phyloP scores from a whole-genome alignment of 2,113 vertebrate species.

The Nycticryphes semicollaris region DNA sequence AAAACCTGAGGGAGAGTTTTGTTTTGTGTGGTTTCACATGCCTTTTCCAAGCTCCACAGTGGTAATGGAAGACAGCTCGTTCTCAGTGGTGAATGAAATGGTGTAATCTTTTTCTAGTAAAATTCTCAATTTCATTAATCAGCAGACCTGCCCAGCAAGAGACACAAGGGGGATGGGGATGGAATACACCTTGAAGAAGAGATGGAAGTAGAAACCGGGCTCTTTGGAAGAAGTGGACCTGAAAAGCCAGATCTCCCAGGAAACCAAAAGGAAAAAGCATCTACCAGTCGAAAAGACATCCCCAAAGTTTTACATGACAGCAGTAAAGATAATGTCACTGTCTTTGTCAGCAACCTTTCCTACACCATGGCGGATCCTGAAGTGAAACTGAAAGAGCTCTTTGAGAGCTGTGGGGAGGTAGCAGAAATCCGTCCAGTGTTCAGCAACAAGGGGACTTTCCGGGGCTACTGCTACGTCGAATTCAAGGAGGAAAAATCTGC shows the following conservation, averaged over 20 bases:
- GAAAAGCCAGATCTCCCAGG: conserved; percentile 9
- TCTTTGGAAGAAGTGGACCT: conserved; percentile 69
- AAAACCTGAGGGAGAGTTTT: not conserved
- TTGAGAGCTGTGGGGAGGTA: conserved; percentile 86
- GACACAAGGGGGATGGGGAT: conserved; percentile 74
- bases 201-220: conserved; percentile 76
- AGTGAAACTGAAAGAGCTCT: conserved; percentile 79
- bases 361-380: conserved; percentile 88
- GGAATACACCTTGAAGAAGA: conserved; percentile 30
- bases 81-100: not conserved
- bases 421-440: conserved; percentile 84
- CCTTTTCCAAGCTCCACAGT: rapidly evolving
- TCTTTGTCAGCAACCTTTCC: conserved; percentile 95
- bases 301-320: conserved; percentile 79
- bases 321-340: conserved; percentile 82
- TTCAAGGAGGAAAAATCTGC: conserved; percentile 82
- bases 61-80: not conserved
- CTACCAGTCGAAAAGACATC: conserved; percentile 55
- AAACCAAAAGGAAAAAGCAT: conserved; percentile 69
- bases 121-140: not conserved
- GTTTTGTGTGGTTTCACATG: not conserved
- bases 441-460: conserved; percentile 83
- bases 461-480: conserved; percentile 92
- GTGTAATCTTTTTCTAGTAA: not conserved
- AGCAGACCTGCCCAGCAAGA: conserved; percentile 82